Conservation (phyloP, 2,797 vertebrate genomes). For the Trachops cirrhosus region DNA sequence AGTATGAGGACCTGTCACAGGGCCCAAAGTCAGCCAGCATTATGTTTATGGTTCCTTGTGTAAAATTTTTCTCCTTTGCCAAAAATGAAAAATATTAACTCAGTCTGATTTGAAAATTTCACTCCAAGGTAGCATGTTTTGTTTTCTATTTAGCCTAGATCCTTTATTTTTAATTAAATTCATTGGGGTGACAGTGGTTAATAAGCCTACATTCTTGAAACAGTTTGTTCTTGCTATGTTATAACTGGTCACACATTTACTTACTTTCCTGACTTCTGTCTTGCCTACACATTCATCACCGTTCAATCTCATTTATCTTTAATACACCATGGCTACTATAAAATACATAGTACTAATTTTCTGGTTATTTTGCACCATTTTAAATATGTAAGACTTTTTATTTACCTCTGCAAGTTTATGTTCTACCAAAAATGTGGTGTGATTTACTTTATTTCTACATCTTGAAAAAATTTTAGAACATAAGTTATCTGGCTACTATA, state of each 20-base stretch:
- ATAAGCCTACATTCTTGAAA: background rate
- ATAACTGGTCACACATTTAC: background rate
- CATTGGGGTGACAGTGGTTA: background rate
- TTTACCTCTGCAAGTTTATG: background rate
- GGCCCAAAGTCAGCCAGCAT: background rate
- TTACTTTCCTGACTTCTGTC: background rate
- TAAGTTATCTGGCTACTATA: background rate
- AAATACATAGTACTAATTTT: background rate
- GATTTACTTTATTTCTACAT: background rate
- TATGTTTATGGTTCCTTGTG: background rate
- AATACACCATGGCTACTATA: background rate
- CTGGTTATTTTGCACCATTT: background rate
- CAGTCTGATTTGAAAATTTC: background rate
- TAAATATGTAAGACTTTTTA: background rate
- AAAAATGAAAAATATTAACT: background rate
- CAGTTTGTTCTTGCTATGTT: background rate
- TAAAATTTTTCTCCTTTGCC: background rate
- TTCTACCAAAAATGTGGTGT: background rate
- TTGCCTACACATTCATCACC: background rate
- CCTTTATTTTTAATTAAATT: background rate
- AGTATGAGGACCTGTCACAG: background rate
- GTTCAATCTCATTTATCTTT: background rate
- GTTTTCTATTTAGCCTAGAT: background rate
- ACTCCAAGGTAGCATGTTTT: background rate
- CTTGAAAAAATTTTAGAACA: background rate